These are phyloP conservation scores for Cantharis rustica DNA, from an alignment of 2,888 invertebrate genomes.

Conservation along the genomic window DNA sequence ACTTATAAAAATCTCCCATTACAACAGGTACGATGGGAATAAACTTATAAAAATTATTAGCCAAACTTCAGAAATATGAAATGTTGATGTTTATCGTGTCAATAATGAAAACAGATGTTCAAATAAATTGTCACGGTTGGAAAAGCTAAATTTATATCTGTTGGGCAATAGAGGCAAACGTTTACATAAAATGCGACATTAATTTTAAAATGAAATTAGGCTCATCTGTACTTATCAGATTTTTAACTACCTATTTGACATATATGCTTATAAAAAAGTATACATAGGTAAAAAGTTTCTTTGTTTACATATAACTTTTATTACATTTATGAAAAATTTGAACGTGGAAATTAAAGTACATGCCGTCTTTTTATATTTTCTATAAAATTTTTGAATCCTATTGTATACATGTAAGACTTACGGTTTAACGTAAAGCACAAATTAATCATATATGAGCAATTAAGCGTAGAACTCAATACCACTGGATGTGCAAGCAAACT, in stretches of 20 bases:
- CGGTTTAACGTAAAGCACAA: not conserved
- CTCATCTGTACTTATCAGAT: not conserved
- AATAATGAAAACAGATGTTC: not conserved
- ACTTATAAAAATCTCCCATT: not conserved
- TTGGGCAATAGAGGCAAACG: not conserved
- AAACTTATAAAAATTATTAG: not conserved
- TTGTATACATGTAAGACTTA: not conserved
- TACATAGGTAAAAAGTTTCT: not conserved
- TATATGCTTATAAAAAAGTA: not conserved
- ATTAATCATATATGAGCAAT: not conserved
- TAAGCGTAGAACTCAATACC: not conserved
- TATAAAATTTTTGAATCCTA: no score
- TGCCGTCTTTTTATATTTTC: no score
- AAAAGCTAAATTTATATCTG: not conserved
- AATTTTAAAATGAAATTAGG: not conserved
- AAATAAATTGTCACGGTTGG: not conserved
- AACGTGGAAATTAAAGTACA: no score
- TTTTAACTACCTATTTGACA: not conserved
- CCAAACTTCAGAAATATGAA: not conserved
- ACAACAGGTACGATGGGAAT: not conserved
- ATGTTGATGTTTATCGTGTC: not conserved
- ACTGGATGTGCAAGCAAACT: not conserved
- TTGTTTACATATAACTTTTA: not conserved
- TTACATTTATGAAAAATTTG: no score
- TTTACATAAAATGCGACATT: not conserved